Evolutionary conservation across 2,113 vertebrate species (phyloP).

Genomic region (Ceuthmochares aereus): DNA sequence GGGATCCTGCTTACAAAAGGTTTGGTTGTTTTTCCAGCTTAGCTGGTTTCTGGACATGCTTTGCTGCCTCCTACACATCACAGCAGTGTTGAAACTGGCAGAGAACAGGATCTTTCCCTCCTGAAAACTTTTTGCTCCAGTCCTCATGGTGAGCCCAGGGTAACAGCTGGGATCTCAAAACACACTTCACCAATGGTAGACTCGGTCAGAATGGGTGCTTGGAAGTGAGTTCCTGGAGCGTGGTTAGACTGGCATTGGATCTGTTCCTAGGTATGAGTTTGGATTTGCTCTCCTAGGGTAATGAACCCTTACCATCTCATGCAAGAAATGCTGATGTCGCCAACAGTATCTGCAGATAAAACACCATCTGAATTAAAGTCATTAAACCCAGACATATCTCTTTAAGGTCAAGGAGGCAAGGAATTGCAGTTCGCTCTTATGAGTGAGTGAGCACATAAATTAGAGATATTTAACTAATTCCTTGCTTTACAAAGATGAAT

Average conservation of each 20-base stretch:
- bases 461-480: constrained; percentile 43
- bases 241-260: not conserved
- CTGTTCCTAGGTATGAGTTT: not conserved
- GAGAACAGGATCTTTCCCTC: not conserved
- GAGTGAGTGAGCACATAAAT: constrained; percentile 7
- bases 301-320: not conserved
- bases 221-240: not conserved
- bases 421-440: constrained; percentile 28
- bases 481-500: constrained; percentile 31
- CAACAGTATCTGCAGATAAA: not conserved
- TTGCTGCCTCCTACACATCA: constrained; percentile 5
- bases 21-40: constrained; percentile 9
- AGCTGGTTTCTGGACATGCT: not conserved
- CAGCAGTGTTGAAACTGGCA: not conserved
- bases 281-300: not conserved
- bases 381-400: constrained; percentile 22
- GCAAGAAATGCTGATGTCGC: not conserved
- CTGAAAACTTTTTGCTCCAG: not conserved
- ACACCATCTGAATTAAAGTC: constrained; percentile 26
- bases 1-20: not conserved
- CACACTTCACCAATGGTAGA: not conserved
- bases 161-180: not conserved
- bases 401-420: constrained; percentile 5
- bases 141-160: not conserved
- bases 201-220: not conserved